Evolutionary conservation across 2,113 vertebrate genomes (phyloP).

Genomic region (Eretmochelys imbricata): DNA sequence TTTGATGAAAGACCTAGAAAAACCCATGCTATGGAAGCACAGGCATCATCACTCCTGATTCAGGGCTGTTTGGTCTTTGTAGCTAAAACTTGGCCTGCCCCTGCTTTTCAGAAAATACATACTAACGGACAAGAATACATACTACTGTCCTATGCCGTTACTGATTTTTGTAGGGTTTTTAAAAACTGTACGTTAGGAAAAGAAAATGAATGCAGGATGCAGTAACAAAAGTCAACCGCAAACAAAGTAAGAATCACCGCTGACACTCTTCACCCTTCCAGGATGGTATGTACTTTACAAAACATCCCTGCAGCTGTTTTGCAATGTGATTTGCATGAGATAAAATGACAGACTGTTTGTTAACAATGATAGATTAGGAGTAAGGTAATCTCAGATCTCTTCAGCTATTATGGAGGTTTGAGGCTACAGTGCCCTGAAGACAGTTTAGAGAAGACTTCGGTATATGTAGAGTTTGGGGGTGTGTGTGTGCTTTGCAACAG

Average conservation of each 20-base stretch:
- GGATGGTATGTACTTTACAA: neutral
- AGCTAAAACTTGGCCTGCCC: neutral
- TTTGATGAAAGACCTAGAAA: too few relatives aligned
- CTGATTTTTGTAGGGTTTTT: neutral
- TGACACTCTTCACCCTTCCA: neutral
- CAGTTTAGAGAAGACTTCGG: rapidly evolving
- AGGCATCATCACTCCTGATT: neutral
- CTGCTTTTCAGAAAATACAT: neutral
- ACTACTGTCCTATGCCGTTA: too few relatives aligned
- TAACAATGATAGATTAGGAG: neutral
- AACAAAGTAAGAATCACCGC: neutral
- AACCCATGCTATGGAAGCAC: too few relatives aligned
- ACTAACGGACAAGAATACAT: rapidly evolving
- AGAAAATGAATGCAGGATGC: neutral
- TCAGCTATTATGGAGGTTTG: neutral
- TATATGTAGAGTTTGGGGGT: neutral
- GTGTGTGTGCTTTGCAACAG: neutral
- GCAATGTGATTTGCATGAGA: neutral
- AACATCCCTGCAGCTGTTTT: neutral
- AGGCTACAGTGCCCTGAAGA: neutral
- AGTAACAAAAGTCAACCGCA: neutral
- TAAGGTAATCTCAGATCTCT: neutral
- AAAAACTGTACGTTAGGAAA: neutral
- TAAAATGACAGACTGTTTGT: neutral
- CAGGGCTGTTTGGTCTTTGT: conserved; percentile 6